These are phyloP conservation scores for Macrostomum lignano DNA, from an alignment of 1,140 invertebrate species.

Conservation along the genomic window DNA sequence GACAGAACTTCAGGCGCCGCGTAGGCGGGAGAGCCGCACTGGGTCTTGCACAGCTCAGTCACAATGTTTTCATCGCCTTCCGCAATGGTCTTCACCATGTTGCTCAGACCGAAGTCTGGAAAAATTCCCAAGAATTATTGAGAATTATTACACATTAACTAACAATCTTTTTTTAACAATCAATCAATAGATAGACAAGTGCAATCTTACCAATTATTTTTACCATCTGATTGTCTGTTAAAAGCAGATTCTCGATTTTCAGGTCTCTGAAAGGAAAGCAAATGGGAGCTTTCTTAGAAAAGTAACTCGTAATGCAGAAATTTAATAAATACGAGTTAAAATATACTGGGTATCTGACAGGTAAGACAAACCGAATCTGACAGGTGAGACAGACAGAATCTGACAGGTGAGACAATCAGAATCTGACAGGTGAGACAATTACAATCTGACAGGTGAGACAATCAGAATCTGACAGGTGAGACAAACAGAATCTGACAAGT, in stretches of 20 bases:
- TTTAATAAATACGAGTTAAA: too few relatives aligned
- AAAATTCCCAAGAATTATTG: neutral
- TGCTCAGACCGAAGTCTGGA: constrained; percentile 24
- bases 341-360: too few relatives aligned
- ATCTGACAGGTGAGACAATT: too few relatives aligned
- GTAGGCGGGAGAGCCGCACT: constrained; percentile 24
- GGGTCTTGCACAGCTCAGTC: constrained; percentile 13
- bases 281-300: too few relatives aligned
- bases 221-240: constrained; percentile 18
- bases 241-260: constrained; percentile 22
- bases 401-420: too few relatives aligned
- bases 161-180: constrained; percentile 3
- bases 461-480: too few relatives aligned
- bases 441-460: too few relatives aligned
- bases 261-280: constrained; percentile 23
- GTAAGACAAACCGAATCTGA: too few relatives aligned
- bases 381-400: too few relatives aligned
- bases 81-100: constrained; percentile 10
- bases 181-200: neutral
- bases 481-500: too few relatives aligned
- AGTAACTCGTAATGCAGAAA: too few relatives aligned
- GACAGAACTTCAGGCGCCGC: constrained; percentile 23
- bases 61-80: constrained; percentile 10
- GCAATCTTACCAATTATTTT: constrained; percentile 20
- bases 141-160: neutral